phyloP scores from a whole-genome alignment of 2,888 invertebrate species.

The Drosophila nr. medialis region DNA sequence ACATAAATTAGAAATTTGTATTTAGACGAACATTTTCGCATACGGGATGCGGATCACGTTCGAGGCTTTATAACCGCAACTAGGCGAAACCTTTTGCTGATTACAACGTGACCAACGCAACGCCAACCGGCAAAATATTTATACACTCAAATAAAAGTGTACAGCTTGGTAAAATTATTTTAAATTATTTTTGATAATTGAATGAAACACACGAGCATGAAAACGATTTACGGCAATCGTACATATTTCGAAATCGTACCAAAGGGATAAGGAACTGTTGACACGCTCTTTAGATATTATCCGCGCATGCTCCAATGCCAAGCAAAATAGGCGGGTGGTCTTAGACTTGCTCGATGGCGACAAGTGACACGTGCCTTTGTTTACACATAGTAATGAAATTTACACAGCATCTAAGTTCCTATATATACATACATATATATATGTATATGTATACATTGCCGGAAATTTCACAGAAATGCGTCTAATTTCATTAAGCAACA shows the following conservation, averaged over 20 bases:
- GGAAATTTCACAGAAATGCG: conserved; percentile 66
- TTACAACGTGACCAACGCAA: conserved; percentile 70
- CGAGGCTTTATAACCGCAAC: conserved; percentile 72
- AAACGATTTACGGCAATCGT: conserved; percentile 61
- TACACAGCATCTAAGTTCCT: conserved; percentile 53
- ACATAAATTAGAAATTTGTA: conserved; percentile 75
- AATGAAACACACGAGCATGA: conserved; percentile 60
- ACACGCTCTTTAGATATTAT: conserved; percentile 61
- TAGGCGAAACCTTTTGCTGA: conserved; percentile 77
- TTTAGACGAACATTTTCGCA: conserved; percentile 59
- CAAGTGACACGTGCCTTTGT: conserved; percentile 71
- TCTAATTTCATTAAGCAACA: conserved; percentile 71
- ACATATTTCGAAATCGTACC: conserved; percentile 43
- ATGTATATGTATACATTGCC: neutral
- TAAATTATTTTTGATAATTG: conserved; percentile 78
- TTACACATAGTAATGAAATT: conserved; percentile 79
- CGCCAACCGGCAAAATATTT: conserved; percentile 25
- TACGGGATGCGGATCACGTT: conserved; percentile 66
- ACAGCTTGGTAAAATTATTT: conserved; percentile 62
- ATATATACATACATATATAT: neutral
- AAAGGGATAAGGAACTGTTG: conserved; percentile 44
- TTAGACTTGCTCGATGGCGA: neutral
- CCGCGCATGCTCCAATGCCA: conserved; percentile 67
- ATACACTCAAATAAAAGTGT: conserved; percentile 14
- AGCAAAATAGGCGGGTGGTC: too few species aligned